Evolutionary conservation across 2,113 vertebrate genomes (phyloP), one percentile per base, ranked within the genome.

Genomic region (Mesitornis unicolor): DNA sequence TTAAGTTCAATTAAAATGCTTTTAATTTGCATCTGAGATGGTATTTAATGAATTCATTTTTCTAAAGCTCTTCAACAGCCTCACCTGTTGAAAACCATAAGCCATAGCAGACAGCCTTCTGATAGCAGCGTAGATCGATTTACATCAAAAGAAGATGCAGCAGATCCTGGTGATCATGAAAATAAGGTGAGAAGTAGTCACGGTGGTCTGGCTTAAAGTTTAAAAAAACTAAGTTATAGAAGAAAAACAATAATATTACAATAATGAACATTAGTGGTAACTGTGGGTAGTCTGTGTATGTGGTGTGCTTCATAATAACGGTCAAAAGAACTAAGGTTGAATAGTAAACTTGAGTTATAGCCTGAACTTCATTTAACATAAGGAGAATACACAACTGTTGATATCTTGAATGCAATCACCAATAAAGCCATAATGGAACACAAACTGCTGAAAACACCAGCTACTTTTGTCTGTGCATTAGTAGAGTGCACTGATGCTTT

Each of bases 81-180:
- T 68, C 99, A 98, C 75, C 97, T 99, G 10, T 94, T 99, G 63
- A 98, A 98, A 73, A 98, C 97, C 50, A 89, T 95, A 92, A 98
- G 99, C 79, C 99, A 99, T 95, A 99, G 98, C 81, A 98, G 99
- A 42, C 99, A 99, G 95, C 98, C 98, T 29, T 99, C 99, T 15
- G 99, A 99, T 88, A 98, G 99, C 98, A 99, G 99, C 0, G 95
- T 99, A 70, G 99, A 99, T 57, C 98, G 96, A 90, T 98, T 99
- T 88, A 67, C 98, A 36, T 95, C 98, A n/a, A 98, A 98, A 96
- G 99, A 99, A 13, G 99, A 99, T 89, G 93, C 97, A 14, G 43
- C 97, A 36, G 99, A 99, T 45, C 96, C 97, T 8, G 87, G 85
- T 2, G 99, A 99, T 80, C 98, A 98, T 0, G 99, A 99, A 81